Base-by-base conservation (phyloP, 2,888 invertebrate species). In the Cecidostiba fungosa region DNA sequence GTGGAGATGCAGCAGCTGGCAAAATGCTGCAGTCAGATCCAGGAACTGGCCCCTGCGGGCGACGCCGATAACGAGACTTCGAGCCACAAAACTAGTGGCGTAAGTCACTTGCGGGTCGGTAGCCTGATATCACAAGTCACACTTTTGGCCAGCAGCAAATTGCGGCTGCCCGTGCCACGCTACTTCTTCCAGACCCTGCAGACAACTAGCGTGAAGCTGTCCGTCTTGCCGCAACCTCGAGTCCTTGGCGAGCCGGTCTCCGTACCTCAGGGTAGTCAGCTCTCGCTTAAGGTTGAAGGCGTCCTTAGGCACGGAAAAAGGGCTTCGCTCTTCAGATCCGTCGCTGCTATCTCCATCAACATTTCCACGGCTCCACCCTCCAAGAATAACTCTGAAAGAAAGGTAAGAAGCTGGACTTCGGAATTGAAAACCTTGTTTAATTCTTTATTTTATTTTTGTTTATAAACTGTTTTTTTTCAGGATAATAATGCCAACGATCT, bases 221-320 rank as follows among this genome's bases (percentile, higher is more conserved):
- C 97, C 0, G 96, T 97, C 10, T 96, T 96, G 54, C 97, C 98
- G 0, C 97, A 97, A 91, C 97, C 97, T 0, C 94, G 96, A 78
- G 95, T 96, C 62, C 95, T 96, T 87, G 97, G 97, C 0, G 98
- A 99, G 89, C 97, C 97, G 74, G 97, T 98, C 76, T 95, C 96
- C 87, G 96, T 98, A 59, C 97, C 97, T 86, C 96, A 96, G 69
- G 97, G 97, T 82, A 97, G 98, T 89, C 97, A 98, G 89, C 95
- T 99, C 85, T 98, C 98, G 0, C 95, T 99, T 36, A 98, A 98
- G 94, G 97, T 99, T 2, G 99, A 99, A 94, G 99, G 99, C 0
- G 98, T 99, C 0, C 95, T 98, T 76, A 96, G 97, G 89, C 96
- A 96, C 89, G 96, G 96, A 36, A 95, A 94, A 88, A 94, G 94